Percentiles rank a stretch among this genome's conserved stretches.
Conservation (phyloP, 2,113 vertebrate genomes). For the Glareola pratincola region DNA sequence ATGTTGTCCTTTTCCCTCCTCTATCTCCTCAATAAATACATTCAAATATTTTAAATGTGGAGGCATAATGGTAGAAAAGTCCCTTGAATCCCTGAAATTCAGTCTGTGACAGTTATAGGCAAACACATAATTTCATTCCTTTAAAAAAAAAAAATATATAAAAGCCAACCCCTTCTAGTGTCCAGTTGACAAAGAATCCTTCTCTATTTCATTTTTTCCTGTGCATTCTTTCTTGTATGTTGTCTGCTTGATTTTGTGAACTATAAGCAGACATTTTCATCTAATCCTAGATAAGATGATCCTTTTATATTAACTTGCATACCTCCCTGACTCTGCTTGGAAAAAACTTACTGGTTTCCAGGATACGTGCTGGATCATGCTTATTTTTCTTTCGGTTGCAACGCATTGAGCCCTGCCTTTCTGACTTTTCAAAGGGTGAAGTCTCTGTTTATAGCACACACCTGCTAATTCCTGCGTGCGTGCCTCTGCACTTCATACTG, state of each 20-base stretch:
- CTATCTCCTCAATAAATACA: not conserved
- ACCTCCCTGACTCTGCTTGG: not conserved
- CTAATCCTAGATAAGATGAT: not conserved
- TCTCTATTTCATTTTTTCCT: not conserved
- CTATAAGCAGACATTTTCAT: not conserved
- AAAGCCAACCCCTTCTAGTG: not conserved
- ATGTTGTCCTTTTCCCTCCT: not conserved
- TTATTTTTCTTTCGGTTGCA: not conserved
- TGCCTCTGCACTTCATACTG: not conserved
- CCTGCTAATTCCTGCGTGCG: not conserved
- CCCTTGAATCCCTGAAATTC: not conserved
- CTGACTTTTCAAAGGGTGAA: not conserved
- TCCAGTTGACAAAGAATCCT: not conserved
- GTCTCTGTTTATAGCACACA: not conserved
- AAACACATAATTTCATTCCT: not conserved
- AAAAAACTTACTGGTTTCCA: not conserved
- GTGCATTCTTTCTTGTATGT: not conserved
- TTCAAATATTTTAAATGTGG: not conserved
- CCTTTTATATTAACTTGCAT: not conserved
- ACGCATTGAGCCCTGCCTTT: not conserved
- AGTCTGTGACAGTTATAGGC: not conserved
- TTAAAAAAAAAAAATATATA: not conserved
- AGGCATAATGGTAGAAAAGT: not conserved
- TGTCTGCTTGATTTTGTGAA: not conserved
- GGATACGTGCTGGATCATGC: not conserved